phyloP scores from a whole-genome alignment of 1,140 invertebrate species.

The Lucilia sericata region DNA sequence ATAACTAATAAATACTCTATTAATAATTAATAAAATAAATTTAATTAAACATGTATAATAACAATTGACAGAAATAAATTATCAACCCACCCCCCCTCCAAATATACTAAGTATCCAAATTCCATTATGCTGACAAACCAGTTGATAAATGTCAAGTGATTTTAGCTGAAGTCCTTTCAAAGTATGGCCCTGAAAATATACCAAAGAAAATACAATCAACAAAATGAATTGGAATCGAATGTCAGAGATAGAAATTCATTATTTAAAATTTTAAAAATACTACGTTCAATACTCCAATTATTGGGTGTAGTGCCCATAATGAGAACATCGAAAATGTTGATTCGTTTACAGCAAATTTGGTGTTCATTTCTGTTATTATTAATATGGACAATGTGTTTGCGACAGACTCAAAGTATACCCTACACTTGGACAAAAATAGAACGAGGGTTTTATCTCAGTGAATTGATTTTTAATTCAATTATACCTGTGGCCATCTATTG shows the following conservation, averaged over 20 bases:
- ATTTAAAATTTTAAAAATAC: neutral
- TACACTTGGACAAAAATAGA: neutral
- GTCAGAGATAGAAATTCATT: neutral
- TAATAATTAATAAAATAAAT: too few species aligned
- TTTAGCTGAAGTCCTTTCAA: neutral
- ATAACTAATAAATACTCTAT: too few species aligned
- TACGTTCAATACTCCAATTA: neutral
- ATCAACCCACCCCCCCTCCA: too few species aligned
- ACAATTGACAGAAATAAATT: too few species aligned
- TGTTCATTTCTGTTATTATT: neutral
- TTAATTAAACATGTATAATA: too few species aligned
- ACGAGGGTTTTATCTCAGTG: slow-evolving; percentile 36
- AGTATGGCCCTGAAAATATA: neutral
- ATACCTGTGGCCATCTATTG: neutral
- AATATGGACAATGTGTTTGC: slow-evolving; percentile 17
- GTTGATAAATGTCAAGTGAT: too few species aligned
- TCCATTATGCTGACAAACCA: too few species aligned
- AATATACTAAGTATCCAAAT: too few species aligned
- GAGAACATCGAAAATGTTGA: neutral
- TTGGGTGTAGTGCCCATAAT: slow-evolving; percentile 28
- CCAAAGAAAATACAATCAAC: neutral
- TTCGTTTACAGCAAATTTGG: slow-evolving; percentile 36
- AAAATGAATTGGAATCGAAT: neutral
- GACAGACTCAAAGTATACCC: neutral
- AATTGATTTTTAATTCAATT: slow-evolving; percentile 29